Evolutionary conservation across 37 sponge, comb jelly and placozoan species (phyloP).

Genomic region (Diacarnus erythraeanus): DNA sequence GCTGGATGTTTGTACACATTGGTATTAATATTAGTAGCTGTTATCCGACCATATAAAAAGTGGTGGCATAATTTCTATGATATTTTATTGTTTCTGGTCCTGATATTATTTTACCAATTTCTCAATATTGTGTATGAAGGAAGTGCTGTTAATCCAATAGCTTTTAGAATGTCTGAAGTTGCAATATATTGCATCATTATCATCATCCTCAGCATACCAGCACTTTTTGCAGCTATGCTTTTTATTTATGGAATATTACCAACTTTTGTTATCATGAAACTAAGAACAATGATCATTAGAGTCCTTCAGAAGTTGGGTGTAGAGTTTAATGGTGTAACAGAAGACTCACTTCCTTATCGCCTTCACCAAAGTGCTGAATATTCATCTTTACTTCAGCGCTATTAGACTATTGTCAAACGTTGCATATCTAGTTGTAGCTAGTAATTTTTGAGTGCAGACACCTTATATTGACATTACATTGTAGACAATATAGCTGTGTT

Average conservation of each 20-base stretch:
- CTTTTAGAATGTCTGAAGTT: background rate
- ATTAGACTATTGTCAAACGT: too few species aligned
- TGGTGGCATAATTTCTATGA: constrained; percentile 2
- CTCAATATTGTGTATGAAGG: background rate
- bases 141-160: background rate
- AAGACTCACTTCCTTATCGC: constrained; percentile 1
- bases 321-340: background rate
- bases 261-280: background rate
- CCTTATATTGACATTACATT: too few species aligned
- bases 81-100: background rate
- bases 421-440: too few species aligned
- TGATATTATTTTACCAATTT: background rate
- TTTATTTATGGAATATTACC: background rate
- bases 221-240: background rate
- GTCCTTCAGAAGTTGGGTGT: background rate
- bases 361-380: background rate
- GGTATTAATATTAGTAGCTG: background rate
- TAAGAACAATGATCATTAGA: background rate
- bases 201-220: background rate
- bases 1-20: background rate
- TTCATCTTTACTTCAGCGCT: background rate
- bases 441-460: too few species aligned
- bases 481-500: too few species aligned
- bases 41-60: background rate
- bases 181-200: background rate